Percentiles rank a stretch among this genome's conserved stretches.
phyloP scores from a whole-genome alignment of 2,113 vertebrate species.

The Scolopax mira region DNA sequence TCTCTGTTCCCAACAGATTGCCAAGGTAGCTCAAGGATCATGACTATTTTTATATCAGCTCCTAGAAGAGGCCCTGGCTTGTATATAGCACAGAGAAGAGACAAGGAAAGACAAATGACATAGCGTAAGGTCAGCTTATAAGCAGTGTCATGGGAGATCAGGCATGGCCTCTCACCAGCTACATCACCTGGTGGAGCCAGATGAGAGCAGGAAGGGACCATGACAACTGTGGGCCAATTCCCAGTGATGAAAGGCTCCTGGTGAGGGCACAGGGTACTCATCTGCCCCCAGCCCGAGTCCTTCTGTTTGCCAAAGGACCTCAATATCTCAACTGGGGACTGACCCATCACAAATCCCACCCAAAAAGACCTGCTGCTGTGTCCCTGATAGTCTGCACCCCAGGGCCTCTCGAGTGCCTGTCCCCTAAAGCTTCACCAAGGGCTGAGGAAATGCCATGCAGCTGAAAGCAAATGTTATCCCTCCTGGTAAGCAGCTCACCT shows the following conservation, averaged over 20 bases:
- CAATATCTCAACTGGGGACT: background rate
- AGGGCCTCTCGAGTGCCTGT: rapidly evolving
- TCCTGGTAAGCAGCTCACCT: background rate
- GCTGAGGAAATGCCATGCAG: background rate
- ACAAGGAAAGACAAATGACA: background rate
- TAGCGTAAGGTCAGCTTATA: background rate
- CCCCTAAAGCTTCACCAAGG: background rate
- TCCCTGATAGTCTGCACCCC: background rate
- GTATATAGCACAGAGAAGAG: background rate
- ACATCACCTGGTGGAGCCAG: background rate
- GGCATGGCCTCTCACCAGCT: background rate
- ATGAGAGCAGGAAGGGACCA: background rate
- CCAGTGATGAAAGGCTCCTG: background rate
- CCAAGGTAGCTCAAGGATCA: background rate
- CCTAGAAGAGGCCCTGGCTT: background rate
- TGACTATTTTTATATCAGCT: background rate
- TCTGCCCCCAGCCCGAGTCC: background rate
- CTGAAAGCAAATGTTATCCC: background rate
- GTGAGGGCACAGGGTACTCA: background rate
- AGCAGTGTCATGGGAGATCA: background rate
- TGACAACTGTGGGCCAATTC: background rate
- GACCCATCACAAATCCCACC: background rate
- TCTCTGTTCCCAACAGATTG: background rate
- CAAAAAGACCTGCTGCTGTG: rapidly evolving
- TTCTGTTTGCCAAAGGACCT: background rate